Conservation (phyloP, 2,888 invertebrate genomes). For the Archaeoteleia sp. region DNA sequence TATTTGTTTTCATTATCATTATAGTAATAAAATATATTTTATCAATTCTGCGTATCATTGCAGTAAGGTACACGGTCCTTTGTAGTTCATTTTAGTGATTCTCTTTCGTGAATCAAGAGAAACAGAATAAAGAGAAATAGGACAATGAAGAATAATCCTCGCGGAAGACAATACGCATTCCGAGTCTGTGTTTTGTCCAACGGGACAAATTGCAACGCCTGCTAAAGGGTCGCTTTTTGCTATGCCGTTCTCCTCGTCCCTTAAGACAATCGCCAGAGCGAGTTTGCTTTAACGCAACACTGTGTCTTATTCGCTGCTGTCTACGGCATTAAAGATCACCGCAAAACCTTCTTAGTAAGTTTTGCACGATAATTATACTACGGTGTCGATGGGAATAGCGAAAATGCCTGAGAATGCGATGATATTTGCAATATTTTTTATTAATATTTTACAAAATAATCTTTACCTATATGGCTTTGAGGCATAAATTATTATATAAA, state of each 20-base stretch:
- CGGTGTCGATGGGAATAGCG: slow-evolving; percentile 36
- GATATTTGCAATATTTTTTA: too few species aligned
- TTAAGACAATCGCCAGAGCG: slow-evolving; percentile 48
- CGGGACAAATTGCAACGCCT: slow-evolving; percentile 72
- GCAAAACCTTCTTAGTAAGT: slow-evolving; percentile 47
- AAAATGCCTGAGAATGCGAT: slow-evolving; percentile 14
- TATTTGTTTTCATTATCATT: too few species aligned
- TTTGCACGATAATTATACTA: slow-evolving; percentile 19
- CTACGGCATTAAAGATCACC: slow-evolving; percentile 37
- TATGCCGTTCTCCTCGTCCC: slow-evolving; percentile 56
- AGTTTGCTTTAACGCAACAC: slow-evolving; percentile 36
- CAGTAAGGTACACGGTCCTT: too few species aligned
- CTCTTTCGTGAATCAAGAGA: slow-evolving; percentile 39
- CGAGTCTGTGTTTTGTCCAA: slow-evolving; percentile 68
- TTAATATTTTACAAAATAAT: too few species aligned
- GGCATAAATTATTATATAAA: too few species aligned
- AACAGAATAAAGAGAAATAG: slow-evolving; percentile 30
- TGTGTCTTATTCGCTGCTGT: slow-evolving; percentile 34
- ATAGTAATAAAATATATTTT: too few species aligned
- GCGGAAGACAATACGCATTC: slow-evolving; percentile 70
- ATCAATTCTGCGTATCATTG: too few species aligned
- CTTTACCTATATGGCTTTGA: too few species aligned
- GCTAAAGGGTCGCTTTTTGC: slow-evolving; percentile 70
- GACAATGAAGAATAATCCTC: slow-evolving; percentile 54
- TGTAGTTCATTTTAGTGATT: slow-evolving; percentile 40